Conservation (phyloP, 2,888 invertebrate species). For the Tuberolachnus salignus region DNA sequence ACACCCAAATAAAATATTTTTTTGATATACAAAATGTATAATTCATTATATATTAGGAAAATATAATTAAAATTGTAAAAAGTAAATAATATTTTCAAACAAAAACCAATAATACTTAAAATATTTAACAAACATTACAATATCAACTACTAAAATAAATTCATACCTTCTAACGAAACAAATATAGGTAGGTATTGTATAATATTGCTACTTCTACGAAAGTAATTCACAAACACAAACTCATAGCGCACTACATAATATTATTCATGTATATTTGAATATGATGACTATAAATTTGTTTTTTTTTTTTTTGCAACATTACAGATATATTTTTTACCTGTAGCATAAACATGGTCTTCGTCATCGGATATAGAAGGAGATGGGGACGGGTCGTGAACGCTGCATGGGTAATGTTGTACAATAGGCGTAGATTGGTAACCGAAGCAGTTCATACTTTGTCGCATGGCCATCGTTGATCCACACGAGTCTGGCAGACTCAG, state of each 20-base stretch:
- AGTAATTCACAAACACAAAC: conserved; percentile 1
- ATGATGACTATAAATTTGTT: not conserved
- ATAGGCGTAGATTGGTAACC: conserved; percentile 53
- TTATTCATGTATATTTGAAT: not conserved
- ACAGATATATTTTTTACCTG: conserved; percentile 31
- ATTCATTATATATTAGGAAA: conserved; percentile 6
- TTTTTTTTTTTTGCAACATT: not conserved
- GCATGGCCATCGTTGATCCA: conserved; percentile 46
- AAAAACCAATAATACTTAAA: not conserved
- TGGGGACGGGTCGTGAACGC: conserved; percentile 52
- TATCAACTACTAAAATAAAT: not conserved
- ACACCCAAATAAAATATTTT: not conserved
- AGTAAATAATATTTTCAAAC: not conserved
- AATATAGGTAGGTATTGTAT: not conserved
- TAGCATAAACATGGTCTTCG: conserved; percentile 55
- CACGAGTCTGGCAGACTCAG: conserved; percentile 47
- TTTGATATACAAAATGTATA: not conserved
- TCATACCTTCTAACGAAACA: not conserved
- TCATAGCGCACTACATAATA: not conserved
- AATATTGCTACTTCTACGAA: not conserved
- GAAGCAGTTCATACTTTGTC: conserved; percentile 46
- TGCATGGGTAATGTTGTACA: conserved; percentile 54
- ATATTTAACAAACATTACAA: not conserved
- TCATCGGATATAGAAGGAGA: conserved; percentile 55
- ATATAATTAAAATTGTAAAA: not conserved